A percentile compares a stretch with the other conserved stretches of the same genome.
These are phyloP conservation scores for Lepisosteus osseus DNA, from an alignment of 2,113 vertebrate species.

Conservation along the genomic window DNA sequence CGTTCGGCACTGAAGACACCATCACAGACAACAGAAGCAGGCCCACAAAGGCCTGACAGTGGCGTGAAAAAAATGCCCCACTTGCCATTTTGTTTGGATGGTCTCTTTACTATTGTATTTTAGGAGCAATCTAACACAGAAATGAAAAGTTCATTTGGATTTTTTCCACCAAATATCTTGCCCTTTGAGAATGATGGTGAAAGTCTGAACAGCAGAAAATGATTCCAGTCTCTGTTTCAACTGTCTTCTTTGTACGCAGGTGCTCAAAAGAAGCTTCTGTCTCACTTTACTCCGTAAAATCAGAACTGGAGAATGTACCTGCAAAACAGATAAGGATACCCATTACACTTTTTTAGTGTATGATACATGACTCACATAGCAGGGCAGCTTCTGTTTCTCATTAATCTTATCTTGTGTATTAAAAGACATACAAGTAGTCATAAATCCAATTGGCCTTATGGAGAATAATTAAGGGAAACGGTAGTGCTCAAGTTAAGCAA, in stretches of 20 bases:
- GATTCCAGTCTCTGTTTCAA: slow-evolving; percentile 35
- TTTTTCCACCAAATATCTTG: slow-evolving; percentile 22
- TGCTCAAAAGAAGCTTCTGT: slow-evolving; percentile 24
- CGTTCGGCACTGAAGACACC: slow-evolving; percentile 68
- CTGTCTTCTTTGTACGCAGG: slow-evolving; percentile 24
- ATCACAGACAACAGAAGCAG: slow-evolving; percentile 63
- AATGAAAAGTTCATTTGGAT: slow-evolving; percentile 27
- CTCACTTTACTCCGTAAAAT: slow-evolving; percentile 21
- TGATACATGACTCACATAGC: neutral
- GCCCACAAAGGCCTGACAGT: slow-evolving; percentile 66
- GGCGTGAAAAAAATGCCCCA: slow-evolving; percentile 44
- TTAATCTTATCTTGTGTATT: too few relatives aligned
- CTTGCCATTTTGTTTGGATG: slow-evolving; percentile 72
- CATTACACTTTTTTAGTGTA: slow-evolving; percentile 18
- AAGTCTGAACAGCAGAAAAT: slow-evolving; percentile 27
- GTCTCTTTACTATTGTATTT: slow-evolving; percentile 36
- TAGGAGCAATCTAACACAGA: slow-evolving; percentile 40
- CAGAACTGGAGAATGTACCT: slow-evolving; percentile 51
- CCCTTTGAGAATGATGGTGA: slow-evolving; percentile 16
- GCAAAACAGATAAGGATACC: slow-evolving; percentile 54
- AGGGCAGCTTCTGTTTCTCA: too few relatives aligned
- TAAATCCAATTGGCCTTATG: too few relatives aligned
- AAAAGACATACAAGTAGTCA: too few relatives aligned
- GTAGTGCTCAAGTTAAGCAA: too few relatives aligned
- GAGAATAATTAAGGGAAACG: too few relatives aligned